A percentile compares a stretch with the other conserved stretches of the same genome.
Evolutionary conservation across 2,797 vertebrate genomes (phyloP).

Genomic region (Pseudochaenichthys georgianus): DNA sequence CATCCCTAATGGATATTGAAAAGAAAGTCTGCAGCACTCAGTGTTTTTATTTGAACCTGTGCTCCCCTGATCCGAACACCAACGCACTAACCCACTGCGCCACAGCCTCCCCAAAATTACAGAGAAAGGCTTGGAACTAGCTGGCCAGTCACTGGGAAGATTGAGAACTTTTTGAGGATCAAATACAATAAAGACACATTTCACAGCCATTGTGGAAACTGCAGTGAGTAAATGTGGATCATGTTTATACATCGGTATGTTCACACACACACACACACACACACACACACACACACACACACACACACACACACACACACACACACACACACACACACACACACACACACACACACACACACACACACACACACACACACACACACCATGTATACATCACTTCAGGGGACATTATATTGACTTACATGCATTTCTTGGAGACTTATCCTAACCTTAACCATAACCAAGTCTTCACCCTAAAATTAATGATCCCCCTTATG

Average conservation of each 20-base stretch:
- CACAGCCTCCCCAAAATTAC: no score
- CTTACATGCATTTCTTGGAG: no score
- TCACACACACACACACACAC: not conserved
- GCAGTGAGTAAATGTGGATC: not conserved
- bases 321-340: not conserved
- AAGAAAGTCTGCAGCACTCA: slow-evolving; percentile 43
- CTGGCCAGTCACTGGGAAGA: not conserved
- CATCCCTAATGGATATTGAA: slow-evolving; percentile 49
- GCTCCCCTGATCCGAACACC: no score
- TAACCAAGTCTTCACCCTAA: no score
- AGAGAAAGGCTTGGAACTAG: no score
- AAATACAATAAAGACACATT: not conserved
- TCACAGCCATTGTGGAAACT: not conserved
- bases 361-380: no score
- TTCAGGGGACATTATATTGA: no score
- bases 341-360: not conserved
- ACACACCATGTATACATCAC: no score
- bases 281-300: not conserved
- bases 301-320: not conserved
- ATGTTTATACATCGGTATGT: not conserved
- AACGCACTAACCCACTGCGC: no score
- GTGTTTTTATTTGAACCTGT: slow-evolving; percentile 12
- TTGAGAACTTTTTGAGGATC: not conserved
- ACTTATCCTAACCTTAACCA: no score
- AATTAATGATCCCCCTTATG: no score